phyloP scores from a whole-genome alignment of 1,140 invertebrate species.

The Sitodiplosis mosellana region DNA sequence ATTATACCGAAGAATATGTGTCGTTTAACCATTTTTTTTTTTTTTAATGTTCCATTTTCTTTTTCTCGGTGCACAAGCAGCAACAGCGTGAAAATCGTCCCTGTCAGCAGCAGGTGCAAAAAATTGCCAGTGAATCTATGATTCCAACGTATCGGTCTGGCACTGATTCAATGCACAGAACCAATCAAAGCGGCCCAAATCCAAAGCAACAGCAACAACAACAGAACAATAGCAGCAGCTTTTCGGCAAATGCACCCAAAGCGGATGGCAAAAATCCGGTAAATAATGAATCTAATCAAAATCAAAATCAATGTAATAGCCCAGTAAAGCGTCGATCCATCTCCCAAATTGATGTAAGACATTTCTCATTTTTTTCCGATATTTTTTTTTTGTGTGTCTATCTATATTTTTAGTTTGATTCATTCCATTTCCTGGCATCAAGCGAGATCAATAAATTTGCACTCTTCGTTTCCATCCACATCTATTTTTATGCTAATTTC shows the following conservation, averaged over 20 bases:
- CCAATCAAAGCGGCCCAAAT: background rate
- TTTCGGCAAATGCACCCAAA: background rate
- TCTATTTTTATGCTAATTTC: no score
- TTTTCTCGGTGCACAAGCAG: no score
- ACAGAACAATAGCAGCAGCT: background rate
- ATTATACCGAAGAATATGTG: no score
- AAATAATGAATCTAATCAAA: slow-evolving; percentile 3
- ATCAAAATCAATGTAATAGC: slow-evolving; percentile 1
- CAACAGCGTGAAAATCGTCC: no score
- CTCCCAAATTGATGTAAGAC: slow-evolving; percentile 5
- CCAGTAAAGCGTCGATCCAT: slow-evolving; percentile 2
- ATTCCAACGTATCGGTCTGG: background rate
- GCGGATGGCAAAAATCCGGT: background rate
- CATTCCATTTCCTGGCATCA: background rate
- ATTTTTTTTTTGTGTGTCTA: background rate
- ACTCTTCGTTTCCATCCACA: no score
- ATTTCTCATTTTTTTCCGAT: background rate
- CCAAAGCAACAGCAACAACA: background rate
- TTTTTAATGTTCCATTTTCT: no score
- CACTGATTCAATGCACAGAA: background rate
- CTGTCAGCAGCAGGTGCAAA: background rate
- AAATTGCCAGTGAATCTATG: slow-evolving; percentile 1
- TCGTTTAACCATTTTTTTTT: no score
- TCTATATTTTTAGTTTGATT: no score
- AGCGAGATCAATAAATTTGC: background rate